phyloP scores from a whole-genome alignment of 2,888 invertebrate species.

The Drosophila mimetica region DNA sequence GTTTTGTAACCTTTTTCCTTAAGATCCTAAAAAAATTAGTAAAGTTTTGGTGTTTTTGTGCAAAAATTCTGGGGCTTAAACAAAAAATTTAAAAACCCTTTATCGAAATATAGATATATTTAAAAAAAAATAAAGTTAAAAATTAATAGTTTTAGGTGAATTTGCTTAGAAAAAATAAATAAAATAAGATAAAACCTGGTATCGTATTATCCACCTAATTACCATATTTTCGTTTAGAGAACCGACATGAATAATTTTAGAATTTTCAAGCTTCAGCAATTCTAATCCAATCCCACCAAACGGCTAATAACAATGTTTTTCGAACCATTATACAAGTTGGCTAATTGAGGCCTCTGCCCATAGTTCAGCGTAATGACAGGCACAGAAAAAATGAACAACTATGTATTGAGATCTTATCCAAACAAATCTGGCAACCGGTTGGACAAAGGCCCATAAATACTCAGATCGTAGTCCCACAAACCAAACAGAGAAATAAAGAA shows the following conservation, averaged over 20 bases:
- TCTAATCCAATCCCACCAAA: slow-evolving; percentile 7
- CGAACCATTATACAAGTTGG: slow-evolving; percentile 52
- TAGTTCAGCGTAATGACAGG: slow-evolving; percentile 21
- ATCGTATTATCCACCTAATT: background rate
- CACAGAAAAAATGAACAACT: slow-evolving; percentile 28
- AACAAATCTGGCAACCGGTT: slow-evolving; percentile 69
- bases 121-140: background rate
- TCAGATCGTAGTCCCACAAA: slow-evolving; percentile 28
- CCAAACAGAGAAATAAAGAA: slow-evolving; percentile 18
- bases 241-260: slow-evolving; percentile 7
- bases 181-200: background rate
- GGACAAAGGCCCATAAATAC: slow-evolving; percentile 45
- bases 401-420: slow-evolving; percentile 52
- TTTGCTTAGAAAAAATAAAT: background rate
- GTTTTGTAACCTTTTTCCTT: background rate
- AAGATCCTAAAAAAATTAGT: background rate
- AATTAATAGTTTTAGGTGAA: too few species aligned
- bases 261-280: slow-evolving; percentile 56
- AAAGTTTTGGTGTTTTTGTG: background rate
- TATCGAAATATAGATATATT: too few species aligned
- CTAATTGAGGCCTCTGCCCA: slow-evolving; percentile 46
- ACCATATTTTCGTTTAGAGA: background rate
- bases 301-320: slow-evolving; percentile 30
- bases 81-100: too few species aligned
- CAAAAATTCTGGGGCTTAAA: background rate